Percentiles rank a stretch among this genome's conserved stretches.
phyloP scores from a whole-genome alignment of 2,113 vertebrate species.

The Gavialis gangeticus region DNA sequence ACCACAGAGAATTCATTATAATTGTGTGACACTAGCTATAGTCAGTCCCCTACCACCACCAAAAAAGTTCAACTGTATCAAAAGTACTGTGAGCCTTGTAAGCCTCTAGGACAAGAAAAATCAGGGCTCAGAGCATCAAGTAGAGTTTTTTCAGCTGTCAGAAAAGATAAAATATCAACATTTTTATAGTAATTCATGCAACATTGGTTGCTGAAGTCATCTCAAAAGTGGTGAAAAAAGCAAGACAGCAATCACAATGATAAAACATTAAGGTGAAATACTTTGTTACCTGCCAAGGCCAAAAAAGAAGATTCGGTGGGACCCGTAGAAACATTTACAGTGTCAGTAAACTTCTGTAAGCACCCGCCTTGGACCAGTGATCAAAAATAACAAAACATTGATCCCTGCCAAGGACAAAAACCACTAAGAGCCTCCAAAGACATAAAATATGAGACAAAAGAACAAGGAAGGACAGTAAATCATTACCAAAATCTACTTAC shows the following conservation, averaged over 20 bases:
- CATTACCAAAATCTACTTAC: background rate
- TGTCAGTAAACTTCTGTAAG: constrained; percentile 14
- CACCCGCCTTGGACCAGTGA: background rate
- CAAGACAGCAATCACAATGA: background rate
- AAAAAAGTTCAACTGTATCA: background rate
- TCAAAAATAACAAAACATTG: constrained; percentile 18
- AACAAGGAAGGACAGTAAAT: background rate
- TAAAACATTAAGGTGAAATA: background rate
- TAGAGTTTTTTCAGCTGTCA: background rate
- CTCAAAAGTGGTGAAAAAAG: constrained; percentile 10
- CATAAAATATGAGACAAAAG: constrained; percentile 26
- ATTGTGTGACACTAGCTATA: background rate
- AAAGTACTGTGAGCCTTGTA: background rate
- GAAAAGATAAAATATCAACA: background rate
- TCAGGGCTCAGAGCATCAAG: background rate
- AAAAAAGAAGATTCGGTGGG: background rate
- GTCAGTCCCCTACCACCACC: background rate
- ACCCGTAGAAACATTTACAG: background rate
- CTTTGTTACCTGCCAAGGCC: background rate
- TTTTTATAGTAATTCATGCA: background rate
- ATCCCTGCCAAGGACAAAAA: background rate
- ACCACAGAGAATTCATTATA: background rate
- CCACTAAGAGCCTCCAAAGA: background rate
- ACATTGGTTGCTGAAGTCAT: constrained; percentile 12
- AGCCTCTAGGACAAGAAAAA: background rate